Evolutionary conservation across 2,113 vertebrate genomes (phyloP), one percentile per base, ranked within the genome.

Genomic region (Lamprotornis superbus): DNA sequence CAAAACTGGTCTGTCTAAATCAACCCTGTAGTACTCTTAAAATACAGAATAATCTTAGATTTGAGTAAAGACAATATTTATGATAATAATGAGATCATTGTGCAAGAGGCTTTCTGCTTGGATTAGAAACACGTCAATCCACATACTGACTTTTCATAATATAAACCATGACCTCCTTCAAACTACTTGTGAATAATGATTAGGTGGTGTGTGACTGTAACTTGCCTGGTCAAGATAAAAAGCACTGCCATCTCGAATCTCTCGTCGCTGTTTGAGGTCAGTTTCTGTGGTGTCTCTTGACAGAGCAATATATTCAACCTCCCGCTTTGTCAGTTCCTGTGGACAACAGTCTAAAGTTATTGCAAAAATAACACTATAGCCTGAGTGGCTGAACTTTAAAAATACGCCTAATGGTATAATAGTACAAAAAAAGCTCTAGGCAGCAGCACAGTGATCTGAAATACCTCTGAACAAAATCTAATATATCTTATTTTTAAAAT

Each of bases 221-320:
- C 98, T 98, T 97, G 98, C 99, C 98, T 99, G 99, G 96, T 99
- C 99, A 24, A 99, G 98, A 87, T 99, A 99, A 95, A 99, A 99
- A 23, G 99, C 99, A 0, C 98, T 99, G 64, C 99, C 99, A 10
- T 97, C 97, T 28, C 98, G 97, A 89, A 99, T 99, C 98, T 99
- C 99, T 69, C 99, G 97, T 44, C 99, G 98, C 95, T 99, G 99
- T 76, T 99, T 99, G 69, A 99, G 98, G 94, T 99, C 99, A 0
- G 98, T 99, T 96, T 99, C 99, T 4, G 99, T 99, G 49, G 99
- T 99, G 93, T 99, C 99, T 69, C 99, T 98, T 2, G 99, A 99
- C 7, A 99, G 91, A 5, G 99, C 98, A 0, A 99, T 98, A 73
- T 99, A 99, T 86, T 99, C 99, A 4, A 99, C 99, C 83, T 99